Evolutionary conservation across 2,888 invertebrate genomes (phyloP).

Genomic region (Boloria selene): DNA sequence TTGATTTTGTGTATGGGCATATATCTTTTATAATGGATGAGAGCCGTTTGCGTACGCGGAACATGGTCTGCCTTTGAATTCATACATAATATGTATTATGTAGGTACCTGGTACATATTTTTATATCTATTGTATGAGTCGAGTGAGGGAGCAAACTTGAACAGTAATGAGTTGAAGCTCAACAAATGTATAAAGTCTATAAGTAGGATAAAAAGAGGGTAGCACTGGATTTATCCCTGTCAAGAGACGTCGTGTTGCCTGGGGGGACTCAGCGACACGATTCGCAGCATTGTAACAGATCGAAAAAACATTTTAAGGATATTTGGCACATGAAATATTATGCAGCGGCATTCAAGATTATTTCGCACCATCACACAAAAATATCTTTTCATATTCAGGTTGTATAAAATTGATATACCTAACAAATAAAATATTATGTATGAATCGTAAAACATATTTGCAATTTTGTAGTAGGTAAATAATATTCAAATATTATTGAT

Average conservation of each 20-base stretch:
- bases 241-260: conserved; percentile 44
- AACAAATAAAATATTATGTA: background rate
- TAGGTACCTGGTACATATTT: conserved; percentile 39
- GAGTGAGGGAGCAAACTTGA: conserved; percentile 61
- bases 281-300: conserved; percentile 42
- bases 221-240: conserved; percentile 53
- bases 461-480: too few relatives aligned
- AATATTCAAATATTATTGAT: too few relatives aligned
- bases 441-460: too few relatives aligned
- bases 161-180: conserved; percentile 63
- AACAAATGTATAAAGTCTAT: conserved; percentile 47
- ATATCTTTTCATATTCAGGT: conserved; percentile 20
- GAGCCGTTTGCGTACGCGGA: conserved; percentile 3
- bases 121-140: conserved; percentile 57
- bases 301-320: conserved; percentile 38
- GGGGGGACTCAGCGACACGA: conserved; percentile 44
- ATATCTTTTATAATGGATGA: conserved; percentile 31
- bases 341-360: conserved; percentile 16
- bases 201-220: conserved; percentile 58
- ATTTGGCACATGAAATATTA: conserved; percentile 42
- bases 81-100: conserved; percentile 33
- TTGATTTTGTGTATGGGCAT: conserved; percentile 50
- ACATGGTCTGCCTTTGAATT: conserved; percentile 36
- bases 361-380: conserved; percentile 1
- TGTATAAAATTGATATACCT: conserved; percentile 10